phyloP scores from a whole-genome alignment of 2,113 vertebrate species.

The Zapus hudsonius region DNA sequence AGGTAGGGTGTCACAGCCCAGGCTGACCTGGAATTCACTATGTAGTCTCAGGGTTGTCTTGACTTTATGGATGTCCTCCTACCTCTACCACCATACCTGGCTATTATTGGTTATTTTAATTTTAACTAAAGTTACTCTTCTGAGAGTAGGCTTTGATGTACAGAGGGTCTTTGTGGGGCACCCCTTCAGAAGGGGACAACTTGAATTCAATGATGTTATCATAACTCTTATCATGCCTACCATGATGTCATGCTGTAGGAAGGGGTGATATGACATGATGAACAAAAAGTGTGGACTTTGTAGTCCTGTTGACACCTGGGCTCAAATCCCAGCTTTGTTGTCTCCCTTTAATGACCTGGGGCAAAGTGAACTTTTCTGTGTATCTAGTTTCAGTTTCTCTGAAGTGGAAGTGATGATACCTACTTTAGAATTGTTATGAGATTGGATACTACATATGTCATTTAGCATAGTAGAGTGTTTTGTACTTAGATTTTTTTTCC shows the following conservation, averaged over 20 bases:
- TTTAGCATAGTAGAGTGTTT: conserved; percentile 36
- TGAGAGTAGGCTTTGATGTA: conserved; percentile 18
- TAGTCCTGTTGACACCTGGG: background rate
- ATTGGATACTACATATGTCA: background rate
- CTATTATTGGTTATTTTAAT: background rate
- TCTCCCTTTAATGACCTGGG: background rate
- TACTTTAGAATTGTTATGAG: conserved; percentile 27
- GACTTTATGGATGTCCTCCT: no score
- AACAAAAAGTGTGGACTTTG: background rate
- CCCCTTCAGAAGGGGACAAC: background rate
- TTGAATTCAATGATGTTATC: background rate
- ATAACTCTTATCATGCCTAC: background rate
- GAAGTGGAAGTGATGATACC: background rate
- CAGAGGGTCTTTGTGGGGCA: background rate
- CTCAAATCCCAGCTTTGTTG: background rate
- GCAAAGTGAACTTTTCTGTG: conserved; percentile 42
- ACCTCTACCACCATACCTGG: no score
- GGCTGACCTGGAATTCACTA: no score
- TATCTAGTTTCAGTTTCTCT: conserved; percentile 39
- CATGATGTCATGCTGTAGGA: background rate
- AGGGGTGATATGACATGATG: background rate
- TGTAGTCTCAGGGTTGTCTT: no score
- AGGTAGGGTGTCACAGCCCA: no score
- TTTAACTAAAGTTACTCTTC: background rate
- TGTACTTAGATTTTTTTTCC: conserved; percentile 15